Evolutionary conservation across 2,113 vertebrate species (phyloP).

Genomic region (Panurus biarmicus): DNA sequence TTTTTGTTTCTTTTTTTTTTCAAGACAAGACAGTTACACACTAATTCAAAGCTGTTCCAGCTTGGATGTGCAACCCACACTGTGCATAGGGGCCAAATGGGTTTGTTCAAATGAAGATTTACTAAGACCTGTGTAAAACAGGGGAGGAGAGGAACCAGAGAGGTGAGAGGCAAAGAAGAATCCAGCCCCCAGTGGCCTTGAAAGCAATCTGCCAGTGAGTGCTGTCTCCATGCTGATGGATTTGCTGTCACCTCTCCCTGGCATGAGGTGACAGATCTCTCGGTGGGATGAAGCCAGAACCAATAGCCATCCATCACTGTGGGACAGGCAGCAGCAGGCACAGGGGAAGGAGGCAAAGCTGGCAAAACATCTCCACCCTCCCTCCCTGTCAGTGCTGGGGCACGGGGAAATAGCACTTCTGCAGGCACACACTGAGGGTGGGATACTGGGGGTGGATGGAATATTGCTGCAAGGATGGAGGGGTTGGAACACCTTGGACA

Average conservation of each 20-base stretch:
- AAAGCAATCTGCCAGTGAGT: slow-evolving; percentile 30
- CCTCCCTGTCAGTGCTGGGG: background rate
- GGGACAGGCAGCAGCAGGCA: background rate
- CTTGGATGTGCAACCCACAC: background rate
- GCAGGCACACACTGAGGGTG: fast-evolving
- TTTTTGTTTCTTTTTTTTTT: background rate
- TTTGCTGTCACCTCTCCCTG: slow-evolving; percentile 63
- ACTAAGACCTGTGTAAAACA: background rate
- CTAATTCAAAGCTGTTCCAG: background rate
- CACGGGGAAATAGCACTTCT: background rate
- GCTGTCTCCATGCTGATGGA: slow-evolving; percentile 63
- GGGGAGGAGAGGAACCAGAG: background rate
- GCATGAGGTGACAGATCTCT: slow-evolving; percentile 63
- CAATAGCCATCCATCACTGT: slow-evolving; percentile 62
- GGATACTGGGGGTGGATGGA: background rate
- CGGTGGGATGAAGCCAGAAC: slow-evolving; percentile 42
- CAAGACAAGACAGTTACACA: background rate
- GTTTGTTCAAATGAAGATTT: slow-evolving; percentile 8
- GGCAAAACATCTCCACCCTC: background rate
- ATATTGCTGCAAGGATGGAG: background rate
- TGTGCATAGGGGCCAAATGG: background rate
- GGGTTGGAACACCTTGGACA: background rate
- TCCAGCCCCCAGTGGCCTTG: slow-evolving; percentile 53
- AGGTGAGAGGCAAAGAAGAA: background rate
- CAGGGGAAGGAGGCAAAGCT: background rate